A percentile compares a stretch with the other conserved stretches of the same genome.
Conservation (phyloP, 2,113 vertebrate species). For the Pholis gunnellus region DNA sequence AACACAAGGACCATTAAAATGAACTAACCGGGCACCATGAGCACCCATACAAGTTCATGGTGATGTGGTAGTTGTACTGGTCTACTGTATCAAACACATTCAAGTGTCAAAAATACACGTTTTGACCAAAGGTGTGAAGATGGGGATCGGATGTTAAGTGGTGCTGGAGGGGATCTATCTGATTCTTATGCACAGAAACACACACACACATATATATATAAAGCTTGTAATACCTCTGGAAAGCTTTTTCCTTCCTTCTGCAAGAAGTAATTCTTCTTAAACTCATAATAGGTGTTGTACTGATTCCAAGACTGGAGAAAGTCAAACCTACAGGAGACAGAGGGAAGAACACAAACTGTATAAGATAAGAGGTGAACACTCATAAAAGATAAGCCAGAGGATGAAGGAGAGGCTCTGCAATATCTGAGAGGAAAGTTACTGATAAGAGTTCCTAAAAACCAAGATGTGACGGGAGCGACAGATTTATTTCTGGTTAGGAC, state of each 20-base stretch:
- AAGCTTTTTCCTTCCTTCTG: constrained; percentile 88
- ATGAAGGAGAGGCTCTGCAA: constrained; percentile 35
- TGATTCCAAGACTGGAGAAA: constrained; percentile 97
- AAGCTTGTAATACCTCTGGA: constrained; percentile 74
- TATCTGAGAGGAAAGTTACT: constrained; percentile 18
- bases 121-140: background rate
- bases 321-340: constrained; percentile 89
- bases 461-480: background rate
- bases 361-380: constrained; percentile 29
- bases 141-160: background rate
- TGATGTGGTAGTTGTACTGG: background rate
- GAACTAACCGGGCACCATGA: background rate
- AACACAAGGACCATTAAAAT: background rate
- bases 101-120: background rate
- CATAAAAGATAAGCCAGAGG: constrained; percentile 35
- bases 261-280: constrained; percentile 98
- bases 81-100: constrained; percentile 9
- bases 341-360: constrained; percentile 31
- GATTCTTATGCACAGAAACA: background rate
- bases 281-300: constrained; percentile 97
- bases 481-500: constrained; percentile 64
- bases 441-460: constrained; percentile 33
- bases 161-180: background rate
- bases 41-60: background rate
- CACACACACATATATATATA: background rate